Conservation (phyloP, 2,888 invertebrate species). For the Drosophila peninsularis region DNA sequence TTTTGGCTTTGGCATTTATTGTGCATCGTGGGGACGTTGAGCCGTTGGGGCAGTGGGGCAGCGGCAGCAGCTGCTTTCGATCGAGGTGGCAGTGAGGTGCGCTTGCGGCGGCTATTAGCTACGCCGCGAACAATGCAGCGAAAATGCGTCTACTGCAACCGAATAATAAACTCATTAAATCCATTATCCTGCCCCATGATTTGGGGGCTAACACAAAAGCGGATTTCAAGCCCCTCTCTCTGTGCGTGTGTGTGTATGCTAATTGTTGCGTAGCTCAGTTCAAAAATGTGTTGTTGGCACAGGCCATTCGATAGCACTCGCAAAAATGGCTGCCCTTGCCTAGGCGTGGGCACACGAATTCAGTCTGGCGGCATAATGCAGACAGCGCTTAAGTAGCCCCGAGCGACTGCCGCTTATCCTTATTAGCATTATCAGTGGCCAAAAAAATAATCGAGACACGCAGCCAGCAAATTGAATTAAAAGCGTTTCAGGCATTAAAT, state of each 20-base stretch:
- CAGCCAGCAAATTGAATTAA: constrained; percentile 75
- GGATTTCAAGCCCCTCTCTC: constrained; percentile 61
- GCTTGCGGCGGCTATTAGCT: constrained; percentile 22
- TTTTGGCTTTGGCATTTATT: constrained; percentile 53
- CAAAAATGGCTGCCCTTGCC: constrained; percentile 10
- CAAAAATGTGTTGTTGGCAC: constrained; percentile 1
- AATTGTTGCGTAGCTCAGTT: constrained; percentile 43
- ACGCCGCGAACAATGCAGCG: constrained; percentile 34
- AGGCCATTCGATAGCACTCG: constrained; percentile 12
- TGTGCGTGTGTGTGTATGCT: constrained; percentile 27
- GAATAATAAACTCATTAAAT: constrained; percentile 82
- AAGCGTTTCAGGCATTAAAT: constrained; percentile 75
- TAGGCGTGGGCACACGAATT: constrained; percentile 1
- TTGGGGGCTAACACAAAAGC: constrained; percentile 82
- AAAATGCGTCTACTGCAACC: constrained; percentile 41
- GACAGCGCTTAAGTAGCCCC: constrained; percentile 48
- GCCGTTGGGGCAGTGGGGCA: neutral
- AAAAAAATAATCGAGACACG: constrained; percentile 71
- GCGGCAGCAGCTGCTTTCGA: neutral
- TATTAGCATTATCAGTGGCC: constrained; percentile 77
- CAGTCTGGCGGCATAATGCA: constrained; percentile 27
- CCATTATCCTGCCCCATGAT: constrained; percentile 81
- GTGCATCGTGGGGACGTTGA: constrained; percentile 25
- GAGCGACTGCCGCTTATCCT: constrained; percentile 68
- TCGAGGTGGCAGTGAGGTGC: constrained; percentile 24